Evolutionary conservation across 2,113 vertebrate genomes (phyloP), one percentile per base, ranked within the genome.

Genomic region (Polyodon spathula): DNA sequence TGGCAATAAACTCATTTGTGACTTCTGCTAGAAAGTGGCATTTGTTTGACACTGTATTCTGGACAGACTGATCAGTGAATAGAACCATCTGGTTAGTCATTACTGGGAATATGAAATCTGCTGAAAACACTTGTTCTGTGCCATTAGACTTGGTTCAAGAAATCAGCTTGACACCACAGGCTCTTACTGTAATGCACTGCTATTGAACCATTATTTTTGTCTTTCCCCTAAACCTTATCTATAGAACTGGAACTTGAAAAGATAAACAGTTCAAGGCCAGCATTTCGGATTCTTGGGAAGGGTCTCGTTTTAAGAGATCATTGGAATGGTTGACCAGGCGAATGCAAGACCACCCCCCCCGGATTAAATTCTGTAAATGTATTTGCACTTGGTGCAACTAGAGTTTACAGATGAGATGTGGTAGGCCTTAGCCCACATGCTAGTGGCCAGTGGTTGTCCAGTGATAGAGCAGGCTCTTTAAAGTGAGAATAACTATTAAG

Each of bases 201-300:
- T 50, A 50, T 50, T 50, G 14, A n/a, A 50, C 48, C 48, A 50
- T 50, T 50, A 50, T 50, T 50, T 50, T n/a, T 50, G 12, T 50
- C 48, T 27, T 27, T 50, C 48, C 15, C 15, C 48, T 50, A n/a
- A 50, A 50, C 48, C 48, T 50, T 50, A 50, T 50, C 48, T 50
- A 50, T n/a, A 14, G 48, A 10, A 6, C 12, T 4, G 48, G 48
- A 11, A 50, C 48, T 50, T 11, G 11, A 50, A 50, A 50, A n/a
- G 48, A 50, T 50, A 50, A 50, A 50, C 5, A n/a, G 48, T n/a
- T 11, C 48, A 14, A 50, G 6, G 15, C 10, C 48, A 50, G 48
- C 48, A 50, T n/a, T 50, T 50, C 4, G 15, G 48, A 50, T 50
- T 50, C 12, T 27, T 27, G 1, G 27, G n/a, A 50, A 50, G 48